Evolutionary conservation across 2,888 invertebrate species (phyloP).

Genomic region (Rhopalosiphum nymphaeae): DNA sequence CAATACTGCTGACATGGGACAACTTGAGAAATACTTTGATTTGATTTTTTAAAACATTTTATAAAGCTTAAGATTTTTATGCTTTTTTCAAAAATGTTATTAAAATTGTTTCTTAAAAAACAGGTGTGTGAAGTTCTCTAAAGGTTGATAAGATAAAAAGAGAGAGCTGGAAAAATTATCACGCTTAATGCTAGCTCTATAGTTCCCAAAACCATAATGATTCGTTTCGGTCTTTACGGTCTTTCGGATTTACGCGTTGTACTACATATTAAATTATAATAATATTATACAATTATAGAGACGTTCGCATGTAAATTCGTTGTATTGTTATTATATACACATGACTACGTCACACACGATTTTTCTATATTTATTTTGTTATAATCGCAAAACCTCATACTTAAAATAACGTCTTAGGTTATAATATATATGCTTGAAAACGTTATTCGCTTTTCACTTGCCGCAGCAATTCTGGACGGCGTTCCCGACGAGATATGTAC

Average conservation of each 20-base stretch:
- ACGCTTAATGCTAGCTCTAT: background rate
- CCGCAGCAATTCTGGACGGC: background rate
- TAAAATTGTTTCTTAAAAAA: no score
- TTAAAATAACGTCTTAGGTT: no score
- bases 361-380: background rate
- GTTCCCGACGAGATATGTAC: background rate
- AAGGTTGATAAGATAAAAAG: no score
- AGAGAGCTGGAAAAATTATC: no score
- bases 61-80: no score
- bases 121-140: no score
- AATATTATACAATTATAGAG: background rate
- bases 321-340: background rate
- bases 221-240: background rate
- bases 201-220: background rate
- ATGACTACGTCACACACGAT: background rate
- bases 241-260: background rate
- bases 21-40: no score
- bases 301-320: background rate
- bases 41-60: no score
- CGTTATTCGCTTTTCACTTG: background rate
- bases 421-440: background rate
- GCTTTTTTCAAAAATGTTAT: no score
- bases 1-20: no score
- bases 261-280: background rate
- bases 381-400: no score